These are phyloP conservation scores for Myrmophylax atrothorax DNA, from an alignment of 2,113 vertebrate genomes.

Conservation along the genomic window DNA sequence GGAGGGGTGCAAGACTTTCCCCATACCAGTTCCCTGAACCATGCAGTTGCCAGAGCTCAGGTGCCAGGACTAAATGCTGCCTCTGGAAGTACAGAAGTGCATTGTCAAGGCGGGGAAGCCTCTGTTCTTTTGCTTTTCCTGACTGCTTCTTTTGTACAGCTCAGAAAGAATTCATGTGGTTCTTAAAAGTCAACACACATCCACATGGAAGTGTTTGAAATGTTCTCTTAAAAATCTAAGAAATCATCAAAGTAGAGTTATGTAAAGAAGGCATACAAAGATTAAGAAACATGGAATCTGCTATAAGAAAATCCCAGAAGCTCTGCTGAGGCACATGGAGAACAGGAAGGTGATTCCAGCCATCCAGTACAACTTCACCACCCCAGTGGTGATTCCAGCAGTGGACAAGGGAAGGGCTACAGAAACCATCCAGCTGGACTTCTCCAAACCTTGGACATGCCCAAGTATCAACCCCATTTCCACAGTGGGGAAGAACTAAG, in stretches of 20 bases:
- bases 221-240: not conserved
- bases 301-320: not conserved
- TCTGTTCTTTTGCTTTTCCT: not conserved
- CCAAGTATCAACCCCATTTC: not conserved
- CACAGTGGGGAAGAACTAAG: not conserved
- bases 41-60: not conserved
- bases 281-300: conserved; percentile 16
- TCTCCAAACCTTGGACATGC: not conserved
- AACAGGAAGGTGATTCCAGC: not conserved
- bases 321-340: not conserved
- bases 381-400: not conserved
- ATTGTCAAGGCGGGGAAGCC: not conserved
- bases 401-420: not conserved
- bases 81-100: not conserved
- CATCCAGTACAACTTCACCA: not conserved
- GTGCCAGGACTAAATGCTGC: not conserved
- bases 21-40: not conserved
- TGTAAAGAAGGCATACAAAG: not conserved
- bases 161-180: not conserved
- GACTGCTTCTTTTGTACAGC: not conserved
- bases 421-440: not conserved
- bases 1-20: not conserved
- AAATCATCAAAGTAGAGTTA: conserved; percentile 20
- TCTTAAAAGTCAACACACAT: not conserved
- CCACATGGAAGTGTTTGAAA: not conserved